phyloP scores from a whole-genome alignment of 1,140 invertebrate species.

The Pentalonia nigronervosa region DNA sequence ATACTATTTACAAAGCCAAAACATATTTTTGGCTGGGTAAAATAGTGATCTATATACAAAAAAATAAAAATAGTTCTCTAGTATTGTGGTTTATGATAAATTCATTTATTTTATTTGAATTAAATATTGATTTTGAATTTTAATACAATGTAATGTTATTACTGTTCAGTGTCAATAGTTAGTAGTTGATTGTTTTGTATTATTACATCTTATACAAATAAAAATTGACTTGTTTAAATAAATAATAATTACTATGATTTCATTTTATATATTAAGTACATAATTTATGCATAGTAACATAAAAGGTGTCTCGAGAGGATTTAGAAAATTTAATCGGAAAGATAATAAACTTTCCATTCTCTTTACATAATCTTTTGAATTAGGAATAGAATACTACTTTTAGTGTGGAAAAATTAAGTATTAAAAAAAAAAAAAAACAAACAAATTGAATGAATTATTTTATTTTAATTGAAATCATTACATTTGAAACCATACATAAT shows the following conservation, averaged over 20 bases:
- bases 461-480: slow-evolving; percentile 36
- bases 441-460: slow-evolving; percentile 13
- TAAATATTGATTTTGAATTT: too few species aligned
- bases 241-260: background rate
- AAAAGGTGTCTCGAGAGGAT: background rate
- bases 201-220: background rate
- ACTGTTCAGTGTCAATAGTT: too few species aligned
- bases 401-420: background rate
- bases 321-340: background rate
- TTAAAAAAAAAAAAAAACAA: background rate
- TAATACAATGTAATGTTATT: too few species aligned
- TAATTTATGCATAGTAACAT: background rate
- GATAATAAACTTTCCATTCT: too few species aligned
- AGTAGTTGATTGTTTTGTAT: too few species aligned
- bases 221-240: background rate
- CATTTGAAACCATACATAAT: slow-evolving; percentile 30
- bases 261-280: background rate
- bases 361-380: background rate
- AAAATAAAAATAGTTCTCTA: too few species aligned
- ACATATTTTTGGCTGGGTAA: too few species aligned
- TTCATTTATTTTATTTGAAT: too few species aligned
- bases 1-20: background rate
- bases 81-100: too few species aligned
- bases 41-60: too few species aligned
- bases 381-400: background rate